Conservation (phyloP, 2,888 invertebrate species). For the Drosophila paucipuncta region DNA sequence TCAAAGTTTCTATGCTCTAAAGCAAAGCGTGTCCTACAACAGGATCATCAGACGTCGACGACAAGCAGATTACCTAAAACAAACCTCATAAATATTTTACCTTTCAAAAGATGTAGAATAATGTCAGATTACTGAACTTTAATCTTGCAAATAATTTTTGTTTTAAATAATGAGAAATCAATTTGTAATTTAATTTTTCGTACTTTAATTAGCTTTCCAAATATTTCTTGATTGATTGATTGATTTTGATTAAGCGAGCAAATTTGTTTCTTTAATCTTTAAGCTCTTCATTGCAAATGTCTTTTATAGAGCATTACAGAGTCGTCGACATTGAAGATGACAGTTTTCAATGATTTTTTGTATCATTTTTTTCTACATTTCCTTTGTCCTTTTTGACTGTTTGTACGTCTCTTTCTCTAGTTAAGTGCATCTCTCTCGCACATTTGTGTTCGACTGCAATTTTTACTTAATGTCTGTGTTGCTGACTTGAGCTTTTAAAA, state of each 20-base stretch:
- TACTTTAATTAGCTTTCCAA: background rate
- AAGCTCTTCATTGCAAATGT: background rate
- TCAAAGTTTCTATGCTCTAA: slow-evolving; percentile 34
- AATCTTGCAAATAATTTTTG: background rate
- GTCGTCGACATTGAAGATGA: slow-evolving; percentile 3
- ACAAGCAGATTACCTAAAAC: background rate
- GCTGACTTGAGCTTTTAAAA: slow-evolving; percentile 72
- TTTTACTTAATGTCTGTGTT: slow-evolving; percentile 56
- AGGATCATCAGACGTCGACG: slow-evolving; percentile 8
- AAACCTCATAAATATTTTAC: background rate
- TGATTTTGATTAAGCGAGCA: background rate
- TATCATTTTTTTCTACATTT: slow-evolving; percentile 39
- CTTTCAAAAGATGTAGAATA: background rate
- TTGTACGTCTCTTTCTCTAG: slow-evolving; percentile 25
- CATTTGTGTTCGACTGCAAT: slow-evolving; percentile 53
- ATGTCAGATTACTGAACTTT: background rate
- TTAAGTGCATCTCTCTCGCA: slow-evolving; percentile 30
- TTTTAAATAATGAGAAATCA: background rate
- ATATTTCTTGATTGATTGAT: background rate
- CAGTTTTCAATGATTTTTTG: slow-evolving; percentile 27
- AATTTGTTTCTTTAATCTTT: background rate
- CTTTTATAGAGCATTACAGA: slow-evolving; percentile 13
- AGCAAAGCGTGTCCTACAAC: slow-evolving; percentile 19
- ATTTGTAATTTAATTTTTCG: background rate
- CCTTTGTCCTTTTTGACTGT: slow-evolving; percentile 50